phyloP scores from a whole-genome alignment of 2,113 vertebrate genomes.

The Amazona guildingii region DNA sequence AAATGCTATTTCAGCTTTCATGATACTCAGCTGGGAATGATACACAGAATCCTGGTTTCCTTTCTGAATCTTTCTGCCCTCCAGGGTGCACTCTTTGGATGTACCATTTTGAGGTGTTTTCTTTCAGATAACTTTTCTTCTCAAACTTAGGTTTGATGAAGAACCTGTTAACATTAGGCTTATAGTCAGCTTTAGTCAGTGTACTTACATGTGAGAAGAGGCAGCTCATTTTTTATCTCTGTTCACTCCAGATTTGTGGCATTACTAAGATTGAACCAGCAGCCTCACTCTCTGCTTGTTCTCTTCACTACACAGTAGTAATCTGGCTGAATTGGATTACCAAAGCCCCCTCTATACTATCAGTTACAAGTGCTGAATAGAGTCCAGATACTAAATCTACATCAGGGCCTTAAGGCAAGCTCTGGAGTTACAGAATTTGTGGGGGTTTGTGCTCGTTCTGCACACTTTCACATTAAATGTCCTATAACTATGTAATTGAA shows the following conservation, averaged over 20 bases:
- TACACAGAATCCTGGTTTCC: not conserved
- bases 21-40: not conserved
- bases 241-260: not conserved
- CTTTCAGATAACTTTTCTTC: not conserved
- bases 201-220: not conserved
- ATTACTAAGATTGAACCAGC: not conserved
- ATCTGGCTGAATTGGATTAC: not conserved
- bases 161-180: not conserved
- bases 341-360: not conserved
- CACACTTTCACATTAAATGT: not conserved
- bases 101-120: not conserved
- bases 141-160: not conserved
- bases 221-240: not conserved
- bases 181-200: not conserved
- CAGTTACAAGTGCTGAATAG: not conserved
- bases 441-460: not conserved
- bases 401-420: not conserved
- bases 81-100: not conserved
- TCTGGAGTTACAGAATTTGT: not conserved
- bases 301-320: not conserved
- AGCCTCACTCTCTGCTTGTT: not conserved
- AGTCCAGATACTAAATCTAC: not conserved
- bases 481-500: not conserved
- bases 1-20: not conserved
- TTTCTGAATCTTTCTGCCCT: not conserved